These are phyloP conservation scores for Cepaea nemoralis DNA, from an alignment of 1,140 invertebrate species.

Conservation along the genomic window DNA sequence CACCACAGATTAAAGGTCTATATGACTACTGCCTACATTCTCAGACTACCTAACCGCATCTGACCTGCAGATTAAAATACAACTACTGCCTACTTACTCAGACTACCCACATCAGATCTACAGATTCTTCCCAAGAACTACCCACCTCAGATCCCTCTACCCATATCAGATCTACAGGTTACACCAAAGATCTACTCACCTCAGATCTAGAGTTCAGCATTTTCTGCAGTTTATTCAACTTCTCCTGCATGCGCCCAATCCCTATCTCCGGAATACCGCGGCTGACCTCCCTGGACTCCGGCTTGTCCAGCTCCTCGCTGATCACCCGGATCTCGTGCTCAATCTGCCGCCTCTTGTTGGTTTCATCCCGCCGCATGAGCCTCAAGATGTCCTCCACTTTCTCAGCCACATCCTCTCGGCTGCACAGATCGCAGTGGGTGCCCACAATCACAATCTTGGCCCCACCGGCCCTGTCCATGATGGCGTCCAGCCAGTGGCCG, in stretches of 20 bases:
- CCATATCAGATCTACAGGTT: too few relatives aligned
- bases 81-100: too few relatives aligned
- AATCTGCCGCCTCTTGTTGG: constrained; percentile 56
- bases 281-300: constrained; percentile 43
- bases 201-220: constrained; percentile 57
- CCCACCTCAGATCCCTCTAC: too few relatives aligned
- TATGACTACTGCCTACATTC: too few relatives aligned
- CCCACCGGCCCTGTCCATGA: constrained; percentile 64
- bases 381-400: constrained; percentile 53
- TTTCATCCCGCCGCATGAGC: constrained; percentile 58
- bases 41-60: too few relatives aligned
- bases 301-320: constrained; percentile 44
- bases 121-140: too few relatives aligned
- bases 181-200: constrained; percentile 41
- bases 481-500: constrained; percentile 66
- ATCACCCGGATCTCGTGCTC: constrained; percentile 49
- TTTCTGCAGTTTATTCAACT: constrained; percentile 54
- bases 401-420: constrained; percentile 53
- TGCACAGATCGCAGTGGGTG: constrained; percentile 64
- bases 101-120: too few relatives aligned
- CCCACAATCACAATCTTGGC: constrained; percentile 61
- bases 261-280: constrained; percentile 58
- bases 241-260: constrained; percentile 54
- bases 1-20: too few relatives aligned
- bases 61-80: too few relatives aligned